Conservation (phyloP, 2,113 vertebrate genomes). For the Lepidothrix coronata region DNA sequence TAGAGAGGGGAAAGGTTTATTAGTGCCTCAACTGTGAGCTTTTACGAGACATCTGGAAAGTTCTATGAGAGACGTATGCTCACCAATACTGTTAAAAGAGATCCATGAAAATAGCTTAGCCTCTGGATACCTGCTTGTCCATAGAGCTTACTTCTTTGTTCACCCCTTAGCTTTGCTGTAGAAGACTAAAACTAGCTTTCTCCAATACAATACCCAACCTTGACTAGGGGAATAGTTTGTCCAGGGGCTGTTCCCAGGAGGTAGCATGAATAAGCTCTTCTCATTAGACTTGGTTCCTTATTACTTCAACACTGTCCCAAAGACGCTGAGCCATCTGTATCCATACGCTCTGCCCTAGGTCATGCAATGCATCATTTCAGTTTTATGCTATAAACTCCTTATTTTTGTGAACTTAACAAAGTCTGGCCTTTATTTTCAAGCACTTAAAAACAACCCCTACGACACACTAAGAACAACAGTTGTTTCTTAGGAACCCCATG, state of each 20-base stretch:
- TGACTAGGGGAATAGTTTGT: not conserved
- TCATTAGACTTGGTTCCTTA: not conserved
- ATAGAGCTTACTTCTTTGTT: not conserved
- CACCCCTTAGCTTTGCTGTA: not conserved
- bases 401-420: not conserved
- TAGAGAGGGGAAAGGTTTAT: not conserved
- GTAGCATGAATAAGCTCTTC: not conserved
- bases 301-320: not conserved
- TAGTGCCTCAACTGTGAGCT: not conserved
- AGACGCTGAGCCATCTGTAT: not conserved
- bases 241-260: not conserved
- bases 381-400: not conserved
- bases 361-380: not conserved
- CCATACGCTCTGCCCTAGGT: not conserved
- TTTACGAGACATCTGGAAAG: not conserved
- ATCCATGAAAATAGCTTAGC: not conserved
- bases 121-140: not conserved
- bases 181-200: not conserved
- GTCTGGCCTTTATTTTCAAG: not conserved
- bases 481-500: not conserved
- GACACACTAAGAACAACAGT: not conserved
- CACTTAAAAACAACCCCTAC: fast-evolving
- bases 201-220: not conserved
- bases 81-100: not conserved
- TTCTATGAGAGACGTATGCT: not conserved